phyloP scores from a whole-genome alignment of 1,140 invertebrate species.

The Amphibalanus amphitrite region DNA sequence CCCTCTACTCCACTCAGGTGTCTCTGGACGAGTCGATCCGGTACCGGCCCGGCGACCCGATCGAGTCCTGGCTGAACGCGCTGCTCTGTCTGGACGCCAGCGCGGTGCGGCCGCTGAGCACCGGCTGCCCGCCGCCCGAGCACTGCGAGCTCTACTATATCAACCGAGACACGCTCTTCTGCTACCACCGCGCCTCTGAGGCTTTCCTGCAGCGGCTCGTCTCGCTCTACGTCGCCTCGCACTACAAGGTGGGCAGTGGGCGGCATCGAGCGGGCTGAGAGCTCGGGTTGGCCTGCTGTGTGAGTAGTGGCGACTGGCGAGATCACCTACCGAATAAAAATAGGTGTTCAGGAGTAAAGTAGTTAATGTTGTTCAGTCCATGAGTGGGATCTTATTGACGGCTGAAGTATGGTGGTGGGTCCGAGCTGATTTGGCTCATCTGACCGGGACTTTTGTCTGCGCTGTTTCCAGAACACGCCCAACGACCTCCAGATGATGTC shows the following conservation, averaged over 20 bases:
- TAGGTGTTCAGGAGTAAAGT: too few relatives aligned
- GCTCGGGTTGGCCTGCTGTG: too few relatives aligned
- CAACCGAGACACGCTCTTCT: slow-evolving; percentile 89
- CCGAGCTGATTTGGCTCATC: too few relatives aligned
- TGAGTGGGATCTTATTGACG: too few relatives aligned
- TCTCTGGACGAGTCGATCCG: slow-evolving; percentile 87
- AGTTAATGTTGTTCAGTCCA: too few relatives aligned
- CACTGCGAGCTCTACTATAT: slow-evolving; percentile 81
- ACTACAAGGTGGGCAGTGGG: slow-evolving; percentile 97
- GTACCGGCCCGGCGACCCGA: slow-evolving; percentile 67
- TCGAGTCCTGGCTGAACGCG: slow-evolving; percentile 83
- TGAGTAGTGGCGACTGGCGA: too few relatives aligned
- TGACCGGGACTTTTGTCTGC: too few relatives aligned
- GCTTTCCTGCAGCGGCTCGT: slow-evolving; percentile 81
- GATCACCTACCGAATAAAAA: too few relatives aligned
- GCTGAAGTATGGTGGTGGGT: too few relatives aligned
- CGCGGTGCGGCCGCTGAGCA: slow-evolving; percentile 34
- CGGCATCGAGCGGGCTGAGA: slow-evolving; percentile 97
- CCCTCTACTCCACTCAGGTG: too few relatives aligned
- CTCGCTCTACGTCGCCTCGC: slow-evolving; percentile 85
- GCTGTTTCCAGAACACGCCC: slow-evolving; percentile 63
- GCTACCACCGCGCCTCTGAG: slow-evolving; percentile 74
- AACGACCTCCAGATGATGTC: slow-evolving; percentile 98
- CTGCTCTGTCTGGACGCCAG: slow-evolving; percentile 80
- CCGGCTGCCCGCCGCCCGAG: slow-evolving; percentile 69